Evolutionary conservation across 2,888 invertebrate genomes (phyloP).

Genomic region (Eilema sororculum): DNA sequence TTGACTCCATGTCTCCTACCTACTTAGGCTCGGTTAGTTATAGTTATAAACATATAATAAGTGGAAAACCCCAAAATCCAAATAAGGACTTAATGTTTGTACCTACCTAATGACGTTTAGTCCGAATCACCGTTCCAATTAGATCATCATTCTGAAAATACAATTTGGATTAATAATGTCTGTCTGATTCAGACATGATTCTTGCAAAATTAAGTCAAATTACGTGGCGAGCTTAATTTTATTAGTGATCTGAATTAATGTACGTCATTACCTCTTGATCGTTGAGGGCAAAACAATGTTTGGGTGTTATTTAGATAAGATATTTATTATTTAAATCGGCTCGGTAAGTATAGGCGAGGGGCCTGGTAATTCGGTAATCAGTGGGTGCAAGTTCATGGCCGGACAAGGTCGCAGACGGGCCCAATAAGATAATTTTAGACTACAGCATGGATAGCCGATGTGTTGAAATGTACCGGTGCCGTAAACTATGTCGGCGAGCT

Average conservation of each 20-base stretch:
- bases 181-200: conserved; percentile 78
- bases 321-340: conserved; percentile 86
- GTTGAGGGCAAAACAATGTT: conserved; percentile 78
- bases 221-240: conserved; percentile 80
- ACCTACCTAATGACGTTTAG: conserved; percentile 2
- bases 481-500: conserved; percentile 24
- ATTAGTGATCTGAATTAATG: conserved; percentile 83
- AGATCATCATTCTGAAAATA: conserved; percentile 62
- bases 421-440: conserved; percentile 72
- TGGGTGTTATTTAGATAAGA: conserved; percentile 84
- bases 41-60: not conserved
- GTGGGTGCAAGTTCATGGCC: conserved; percentile 74
- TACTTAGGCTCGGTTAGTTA: not conserved
- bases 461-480: conserved; percentile 54
- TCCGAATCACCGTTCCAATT: conserved; percentile 39
- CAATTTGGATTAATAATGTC: conserved; percentile 67
- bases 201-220: conserved; percentile 82
- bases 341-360: conserved; percentile 82
- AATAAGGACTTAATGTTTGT: not conserved
- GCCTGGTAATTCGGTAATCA: conserved; percentile 85
- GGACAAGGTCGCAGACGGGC: conserved; percentile 76
- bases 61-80: not conserved
- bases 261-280: conserved; percentile 77
- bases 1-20: no score
- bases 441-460: conserved; percentile 53